Evolutionary conservation across 2,113 vertebrate species (phyloP).

Genomic region (Pangasianodon gigas): DNA sequence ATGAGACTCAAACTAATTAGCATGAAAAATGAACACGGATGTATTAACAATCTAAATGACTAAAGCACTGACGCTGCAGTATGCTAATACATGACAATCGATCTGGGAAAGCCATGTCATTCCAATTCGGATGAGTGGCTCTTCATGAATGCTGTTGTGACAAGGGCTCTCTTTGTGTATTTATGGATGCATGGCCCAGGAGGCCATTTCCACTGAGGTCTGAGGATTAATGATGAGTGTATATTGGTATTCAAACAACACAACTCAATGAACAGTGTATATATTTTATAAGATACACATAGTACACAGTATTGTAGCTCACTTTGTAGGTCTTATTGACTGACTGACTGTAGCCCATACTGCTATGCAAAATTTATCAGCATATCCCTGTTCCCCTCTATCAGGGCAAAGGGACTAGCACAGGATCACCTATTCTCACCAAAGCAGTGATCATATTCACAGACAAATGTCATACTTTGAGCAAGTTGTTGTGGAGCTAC

Average conservation of each 20-base stretch:
- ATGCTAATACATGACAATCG: conserved; percentile 54
- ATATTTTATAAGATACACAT: background rate
- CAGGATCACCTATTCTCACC: background rate
- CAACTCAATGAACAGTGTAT: background rate
- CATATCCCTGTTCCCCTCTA: background rate
- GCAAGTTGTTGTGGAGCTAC: background rate
- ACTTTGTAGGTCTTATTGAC: background rate
- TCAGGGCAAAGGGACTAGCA: background rate
- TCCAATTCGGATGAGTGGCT: conserved; percentile 24
- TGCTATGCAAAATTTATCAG: background rate
- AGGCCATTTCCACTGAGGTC: conserved; percentile 31
- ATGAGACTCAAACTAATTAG: conserved; percentile 53
- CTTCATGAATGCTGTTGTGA: conserved; percentile 19
- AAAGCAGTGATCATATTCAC: background rate
- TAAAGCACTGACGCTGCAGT: conserved; percentile 49
- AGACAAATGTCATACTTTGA: background rate
- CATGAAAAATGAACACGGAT: conserved; percentile 53
- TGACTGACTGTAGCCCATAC: background rate
- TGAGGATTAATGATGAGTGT: background rate
- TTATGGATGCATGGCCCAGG: conserved; percentile 18
- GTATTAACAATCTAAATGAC: conserved; percentile 46
- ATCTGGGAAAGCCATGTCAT: conserved; percentile 44
- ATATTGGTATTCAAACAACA: conserved; percentile 16
- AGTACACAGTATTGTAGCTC: background rate
- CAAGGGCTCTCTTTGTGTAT: conserved; percentile 2